Percentiles rank a stretch among this genome's conserved stretches.
Conservation (phyloP, 2,797 vertebrate genomes). For the Spinibarbus caldwelli region DNA sequence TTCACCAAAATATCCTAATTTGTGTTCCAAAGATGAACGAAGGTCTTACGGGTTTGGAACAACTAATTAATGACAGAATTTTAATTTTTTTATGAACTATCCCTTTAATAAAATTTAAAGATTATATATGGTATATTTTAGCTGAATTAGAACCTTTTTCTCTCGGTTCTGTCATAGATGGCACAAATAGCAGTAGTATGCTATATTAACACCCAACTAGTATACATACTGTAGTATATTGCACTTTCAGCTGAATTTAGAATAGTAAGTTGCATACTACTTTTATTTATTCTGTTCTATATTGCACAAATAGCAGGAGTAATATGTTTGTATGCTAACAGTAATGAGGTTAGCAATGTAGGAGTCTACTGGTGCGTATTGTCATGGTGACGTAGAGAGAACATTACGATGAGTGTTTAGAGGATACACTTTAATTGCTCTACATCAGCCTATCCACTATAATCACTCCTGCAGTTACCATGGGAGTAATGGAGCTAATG, state of each 20-base stretch:
- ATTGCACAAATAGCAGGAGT: neutral
- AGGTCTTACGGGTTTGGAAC: too few relatives aligned
- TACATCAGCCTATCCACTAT: slow-evolving; percentile 51
- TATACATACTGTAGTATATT: neutral
- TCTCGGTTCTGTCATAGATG: neutral
- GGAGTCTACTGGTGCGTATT: slow-evolving; percentile 7
- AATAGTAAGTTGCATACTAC: too few relatives aligned
- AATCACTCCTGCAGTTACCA: slow-evolving; percentile 55
- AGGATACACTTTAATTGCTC: slow-evolving; percentile 52
- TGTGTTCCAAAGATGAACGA: too few relatives aligned
- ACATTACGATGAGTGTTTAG: slow-evolving; percentile 36
- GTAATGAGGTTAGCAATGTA: neutral
- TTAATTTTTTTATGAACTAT: too few relatives aligned
- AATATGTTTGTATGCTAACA: neutral
- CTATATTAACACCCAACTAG: neutral
- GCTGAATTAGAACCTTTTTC: neutral
- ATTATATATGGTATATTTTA: too few relatives aligned
- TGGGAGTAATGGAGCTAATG: slow-evolving; percentile 56
- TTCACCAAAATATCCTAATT: too few relatives aligned
- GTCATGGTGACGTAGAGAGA: slow-evolving; percentile 17
- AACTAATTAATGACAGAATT: too few relatives aligned
- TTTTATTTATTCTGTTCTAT: neutral
- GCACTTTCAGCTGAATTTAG: neutral
- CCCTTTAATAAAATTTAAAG: too few relatives aligned
- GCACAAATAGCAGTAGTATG: neutral